Conservation (phyloP, 1,140 invertebrate species). For the Drosophila watanabei region DNA sequence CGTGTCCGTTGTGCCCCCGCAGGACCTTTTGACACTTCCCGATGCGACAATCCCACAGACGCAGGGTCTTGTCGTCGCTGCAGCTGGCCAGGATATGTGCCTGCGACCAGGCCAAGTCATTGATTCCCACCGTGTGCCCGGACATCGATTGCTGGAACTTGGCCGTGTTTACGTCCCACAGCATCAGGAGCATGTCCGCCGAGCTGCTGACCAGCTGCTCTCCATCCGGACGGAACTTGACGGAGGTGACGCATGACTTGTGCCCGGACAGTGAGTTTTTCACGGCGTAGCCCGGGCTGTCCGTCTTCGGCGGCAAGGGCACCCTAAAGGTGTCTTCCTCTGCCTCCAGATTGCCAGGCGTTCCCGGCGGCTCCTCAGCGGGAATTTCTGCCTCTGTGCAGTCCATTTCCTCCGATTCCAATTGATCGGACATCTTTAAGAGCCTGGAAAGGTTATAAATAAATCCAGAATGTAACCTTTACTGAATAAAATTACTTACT, state of each 20-base stretch:
- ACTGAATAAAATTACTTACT: background rate
- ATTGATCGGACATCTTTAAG: background rate
- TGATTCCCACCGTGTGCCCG: conserved; percentile 54
- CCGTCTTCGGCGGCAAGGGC: conserved; percentile 9
- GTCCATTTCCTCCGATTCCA: background rate
- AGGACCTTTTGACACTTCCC: conserved; percentile 21
- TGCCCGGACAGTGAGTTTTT: conserved; percentile 42
- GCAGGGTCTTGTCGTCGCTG: conserved; percentile 54
- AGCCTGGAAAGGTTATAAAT: background rate
- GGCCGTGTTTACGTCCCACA: conserved; percentile 48
- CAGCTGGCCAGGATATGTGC: conserved; percentile 38
- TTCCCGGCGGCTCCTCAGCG: background rate
- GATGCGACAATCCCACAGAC: conserved; percentile 44
- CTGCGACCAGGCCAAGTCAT: conserved; percentile 59
- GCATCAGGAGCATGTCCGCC: conserved; percentile 40
- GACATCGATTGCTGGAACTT: conserved; percentile 9
- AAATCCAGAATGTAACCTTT: too few species aligned
- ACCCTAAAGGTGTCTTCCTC: conserved; percentile 30
- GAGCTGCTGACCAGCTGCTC: conserved; percentile 49
- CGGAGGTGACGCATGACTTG: conserved; percentile 3
- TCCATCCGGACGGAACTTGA: conserved; percentile 52
- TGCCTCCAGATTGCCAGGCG: too few species aligned
- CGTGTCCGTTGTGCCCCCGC: conserved; percentile 20
- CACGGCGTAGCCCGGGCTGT: conserved; percentile 41
- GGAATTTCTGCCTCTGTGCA: background rate